Base-by-base conservation (phyloP, 2,797 vertebrate genomes). In the Enteromius fasciolatus region DNA sequence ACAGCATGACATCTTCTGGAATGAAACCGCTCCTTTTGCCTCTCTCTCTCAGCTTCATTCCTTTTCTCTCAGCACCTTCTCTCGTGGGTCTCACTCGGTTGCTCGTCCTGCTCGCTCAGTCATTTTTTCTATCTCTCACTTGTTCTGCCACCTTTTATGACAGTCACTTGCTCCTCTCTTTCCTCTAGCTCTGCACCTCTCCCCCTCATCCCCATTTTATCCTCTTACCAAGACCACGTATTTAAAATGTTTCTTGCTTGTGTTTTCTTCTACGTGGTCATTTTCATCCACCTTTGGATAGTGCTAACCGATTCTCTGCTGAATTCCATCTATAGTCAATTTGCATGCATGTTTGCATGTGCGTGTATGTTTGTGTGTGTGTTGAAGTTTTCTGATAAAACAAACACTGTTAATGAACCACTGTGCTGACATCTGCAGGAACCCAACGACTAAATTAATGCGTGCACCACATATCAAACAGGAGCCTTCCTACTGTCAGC, bases 1-100 rank as follows among this genome's bases (percentile, higher is more conserved):
- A 95, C 97, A 97, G 97, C 96, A 95, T 96, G 97, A 97, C 95
- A 96, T 97, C 96, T 96, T 95, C 95, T 96, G 97, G 97, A 98
- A 97, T 96, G 96, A 96, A 94, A 94, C 95, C 10, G 33, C 75
- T 63, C 48, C 57, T 39, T 76, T 23, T 81, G 10, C 25, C 78
- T 73, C 54, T 79, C 66, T 72, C 23, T 33, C 69, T 66, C 44
- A 18, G 44, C 63, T 59, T 66, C 61, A 25, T 57, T 84, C 61
- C n/a, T 68, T 78, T 64, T n/a, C 33, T 46, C 77, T 57, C 77
- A 63, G 39, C 54, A 50, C 54, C 74, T 66, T 54, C 59, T 70
- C 69, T 73, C 20, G 3, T n/a, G 28, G 46, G 80, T 75, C 70
- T 78, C 10, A 44, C 59, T 78, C 11, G 4, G 20, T 41, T 75